These are phyloP conservation scores for Tachysurus fulvidraco DNA, from an alignment of 2,113 vertebrate species.

Conservation along the genomic window DNA sequence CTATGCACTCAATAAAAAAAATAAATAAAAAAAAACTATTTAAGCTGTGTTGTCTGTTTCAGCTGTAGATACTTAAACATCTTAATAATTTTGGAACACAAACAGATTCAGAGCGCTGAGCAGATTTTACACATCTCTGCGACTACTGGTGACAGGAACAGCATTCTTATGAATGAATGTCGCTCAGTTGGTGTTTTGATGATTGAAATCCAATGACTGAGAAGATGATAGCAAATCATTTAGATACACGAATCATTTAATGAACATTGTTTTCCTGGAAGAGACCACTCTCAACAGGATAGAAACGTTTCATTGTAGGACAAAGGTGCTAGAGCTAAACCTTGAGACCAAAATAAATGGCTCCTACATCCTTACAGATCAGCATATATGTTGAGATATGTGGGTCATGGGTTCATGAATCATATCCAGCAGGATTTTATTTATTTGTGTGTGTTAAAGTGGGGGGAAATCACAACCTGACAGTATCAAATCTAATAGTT, in stretches of 20 bases:
- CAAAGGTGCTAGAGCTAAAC: background rate
- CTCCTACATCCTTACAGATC: background rate
- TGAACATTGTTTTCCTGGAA: background rate
- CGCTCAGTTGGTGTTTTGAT: background rate
- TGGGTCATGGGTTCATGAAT: background rate
- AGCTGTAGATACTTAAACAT: background rate
- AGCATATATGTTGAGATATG: background rate
- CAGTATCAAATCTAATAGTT: no score
- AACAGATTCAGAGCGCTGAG: background rate
- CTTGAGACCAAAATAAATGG: background rate
- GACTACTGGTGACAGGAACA: background rate
- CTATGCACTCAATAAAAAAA: slow-evolving; percentile 39
- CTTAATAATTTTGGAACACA: background rate
- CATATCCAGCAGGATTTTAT: background rate
- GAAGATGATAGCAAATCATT: background rate
- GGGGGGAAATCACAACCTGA: no score
- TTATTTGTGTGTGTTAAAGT: background rate
- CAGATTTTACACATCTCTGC: background rate
- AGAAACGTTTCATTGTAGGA: background rate
- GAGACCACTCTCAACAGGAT: background rate
- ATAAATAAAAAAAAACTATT: slow-evolving; percentile 43
- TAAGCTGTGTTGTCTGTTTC: background rate
- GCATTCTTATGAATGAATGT: background rate
- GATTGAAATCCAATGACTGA: background rate
- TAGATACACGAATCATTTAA: background rate